Percentiles rank a stretch among this genome's conserved stretches.
phyloP scores from a whole-genome alignment of 2,113 vertebrate species.

The Dasyornis broadbenti region DNA sequence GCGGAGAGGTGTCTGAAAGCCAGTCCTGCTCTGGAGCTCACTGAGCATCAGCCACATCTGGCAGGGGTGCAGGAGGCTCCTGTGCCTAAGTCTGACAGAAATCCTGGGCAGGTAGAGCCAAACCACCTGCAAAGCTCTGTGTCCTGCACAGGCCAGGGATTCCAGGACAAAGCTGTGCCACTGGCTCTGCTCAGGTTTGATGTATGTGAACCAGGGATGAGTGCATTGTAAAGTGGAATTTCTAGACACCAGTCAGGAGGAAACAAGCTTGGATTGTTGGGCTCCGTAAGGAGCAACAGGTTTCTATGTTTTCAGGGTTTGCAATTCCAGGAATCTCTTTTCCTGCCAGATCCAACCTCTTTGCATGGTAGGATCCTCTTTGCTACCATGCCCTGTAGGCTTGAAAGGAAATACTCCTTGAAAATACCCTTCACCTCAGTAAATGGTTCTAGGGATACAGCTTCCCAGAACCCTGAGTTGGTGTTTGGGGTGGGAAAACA shows the following conservation, averaged over 20 bases:
- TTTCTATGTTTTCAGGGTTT: background rate
- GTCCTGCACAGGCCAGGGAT: background rate
- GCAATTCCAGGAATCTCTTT: background rate
- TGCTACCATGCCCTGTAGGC: background rate
- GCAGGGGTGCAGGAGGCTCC: background rate
- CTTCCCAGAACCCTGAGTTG: background rate
- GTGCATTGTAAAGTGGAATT: background rate
- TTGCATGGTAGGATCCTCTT: background rate
- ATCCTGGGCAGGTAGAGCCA: background rate
- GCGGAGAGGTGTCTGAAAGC: background rate
- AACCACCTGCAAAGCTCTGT: rapidly evolving
- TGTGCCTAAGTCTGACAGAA: background rate
- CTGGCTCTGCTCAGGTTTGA: background rate
- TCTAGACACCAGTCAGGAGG: background rate
- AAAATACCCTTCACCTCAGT: background rate
- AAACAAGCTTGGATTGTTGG: background rate
- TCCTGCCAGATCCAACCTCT: background rate
- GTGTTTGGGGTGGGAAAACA: background rate
- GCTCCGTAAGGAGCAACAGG: background rate
- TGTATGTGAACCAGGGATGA: background rate
- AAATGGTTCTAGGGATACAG: background rate
- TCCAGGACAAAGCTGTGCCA: background rate
- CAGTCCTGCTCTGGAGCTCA: background rate
- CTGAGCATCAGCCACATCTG: background rate
- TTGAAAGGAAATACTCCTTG: background rate